Conservation (phyloP, 2,113 vertebrate species). For the Burhinus bistriatus region DNA sequence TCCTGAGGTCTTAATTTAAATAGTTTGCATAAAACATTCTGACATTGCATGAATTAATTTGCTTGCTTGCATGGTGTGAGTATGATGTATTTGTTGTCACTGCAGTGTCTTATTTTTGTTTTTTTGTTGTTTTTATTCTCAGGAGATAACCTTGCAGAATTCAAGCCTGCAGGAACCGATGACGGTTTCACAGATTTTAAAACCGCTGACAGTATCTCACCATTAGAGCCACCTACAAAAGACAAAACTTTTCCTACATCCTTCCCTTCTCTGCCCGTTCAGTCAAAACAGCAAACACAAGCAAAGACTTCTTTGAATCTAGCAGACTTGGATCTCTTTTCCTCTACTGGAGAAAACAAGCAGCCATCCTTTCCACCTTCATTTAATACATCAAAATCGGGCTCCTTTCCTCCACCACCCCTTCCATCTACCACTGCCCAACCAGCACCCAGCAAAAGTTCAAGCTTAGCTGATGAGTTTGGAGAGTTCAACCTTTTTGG, state of each 20-base stretch:
- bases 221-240: slow-evolving; percentile 87
- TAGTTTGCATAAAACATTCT: neutral
- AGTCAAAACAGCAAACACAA: slow-evolving; percentile 82
- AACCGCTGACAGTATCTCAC: slow-evolving; percentile 93
- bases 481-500: slow-evolving; percentile 94
- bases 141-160: slow-evolving; percentile 94
- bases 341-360: slow-evolving; percentile 70
- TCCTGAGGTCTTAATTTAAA: neutral
- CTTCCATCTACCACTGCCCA: slow-evolving; percentile 39
- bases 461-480: slow-evolving; percentile 83
- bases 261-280: slow-evolving; percentile 80
- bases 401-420: slow-evolving; percentile 48
- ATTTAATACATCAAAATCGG: slow-evolving; percentile 50
- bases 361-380: slow-evolving; percentile 61
- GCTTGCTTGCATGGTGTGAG: neutral
- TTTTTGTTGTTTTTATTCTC: neutral
- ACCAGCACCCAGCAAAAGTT: slow-evolving; percentile 67
- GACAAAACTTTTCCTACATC: slow-evolving; percentile 84
- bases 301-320: slow-evolving; percentile 87
- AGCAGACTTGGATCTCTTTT: slow-evolving; percentile 92
- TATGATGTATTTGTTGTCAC: neutral
- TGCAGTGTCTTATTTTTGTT: neutral
- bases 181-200: slow-evolving; percentile 98
- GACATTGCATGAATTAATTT: neutral
- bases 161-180: slow-evolving; percentile 85